Evolutionary conservation across 2,113 vertebrate species (phyloP), one percentile per base, ranked within the genome.

Genomic region (Hemibagrus wyckioides): DNA sequence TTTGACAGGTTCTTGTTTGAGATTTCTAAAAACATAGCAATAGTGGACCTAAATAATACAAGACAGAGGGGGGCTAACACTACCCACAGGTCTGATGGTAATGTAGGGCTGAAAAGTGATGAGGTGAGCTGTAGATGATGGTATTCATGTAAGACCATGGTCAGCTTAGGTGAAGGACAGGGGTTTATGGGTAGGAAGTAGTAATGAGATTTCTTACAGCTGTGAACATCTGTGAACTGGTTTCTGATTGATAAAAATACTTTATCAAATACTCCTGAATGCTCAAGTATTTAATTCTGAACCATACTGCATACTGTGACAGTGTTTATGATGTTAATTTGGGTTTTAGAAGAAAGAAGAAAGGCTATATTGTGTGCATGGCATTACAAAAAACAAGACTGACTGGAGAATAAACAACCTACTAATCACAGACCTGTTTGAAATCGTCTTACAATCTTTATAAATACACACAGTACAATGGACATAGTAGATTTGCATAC

Each of bases 21-120:
- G 82, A 63, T 87, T 88, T 89, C 77, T 84, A 87, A 92, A 92
- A 93, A 90, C 83, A 73, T 71, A 56, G 82, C 81, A 77, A 88
- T 89, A 89, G 90, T 90, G 91, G 79, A 89, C 92, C 91, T 95
- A 89, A 94, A 95, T 95, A 93, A 94, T 95, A 92, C 90, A 95
- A 89, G 87, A 79, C 90, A 90, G 82, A 91, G 89, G 90, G 83
- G 82, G 75, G 87, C 87, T 56, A 65, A 65, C 44, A 6, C 41
- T 30, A 65, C 44, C 63, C 48, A 59, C 57, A 63, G 52, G 44
- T 79, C 36, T 87, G 36, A 69, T 5, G 33, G 6, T 73, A 84
- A 57, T 56, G 50, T 50, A 84, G 44, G 50, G 39, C 23, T 19
- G 63, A 41, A 84, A 80, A 15, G 48, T 56, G 48, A 36, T 73